Conservation (phyloP, 2,888 invertebrate genomes). For the Amphipyra berbera region DNA sequence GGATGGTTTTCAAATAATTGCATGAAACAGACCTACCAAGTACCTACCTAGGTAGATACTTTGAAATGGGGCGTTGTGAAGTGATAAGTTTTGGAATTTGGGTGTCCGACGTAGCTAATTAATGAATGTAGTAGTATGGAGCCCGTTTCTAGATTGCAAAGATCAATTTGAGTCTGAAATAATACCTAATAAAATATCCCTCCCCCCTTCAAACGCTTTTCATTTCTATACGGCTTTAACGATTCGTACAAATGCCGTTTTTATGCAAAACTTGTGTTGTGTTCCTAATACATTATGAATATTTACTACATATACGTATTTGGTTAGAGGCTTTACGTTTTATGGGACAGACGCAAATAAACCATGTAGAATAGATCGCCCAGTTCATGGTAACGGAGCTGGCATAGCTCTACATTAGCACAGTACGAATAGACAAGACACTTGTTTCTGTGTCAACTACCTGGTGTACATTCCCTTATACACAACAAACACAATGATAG, state of each 20-base stretch:
- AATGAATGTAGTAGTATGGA: too few relatives aligned
- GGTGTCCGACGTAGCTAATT: too few relatives aligned
- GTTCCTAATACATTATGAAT: neutral
- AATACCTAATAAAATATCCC: too few relatives aligned
- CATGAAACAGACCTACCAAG: too few relatives aligned
- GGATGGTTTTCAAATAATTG: too few relatives aligned
- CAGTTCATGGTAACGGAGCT: conserved; percentile 26
- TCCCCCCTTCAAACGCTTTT: too few relatives aligned
- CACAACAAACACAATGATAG: neutral
- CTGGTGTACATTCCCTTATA: conserved; percentile 24
- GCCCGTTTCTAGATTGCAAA: too few relatives aligned
- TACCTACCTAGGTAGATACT: too few relatives aligned
- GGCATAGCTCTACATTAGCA: conserved; percentile 12
- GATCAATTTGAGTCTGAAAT: too few relatives aligned
- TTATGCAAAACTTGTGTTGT: neutral
- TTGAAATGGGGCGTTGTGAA: too few relatives aligned
- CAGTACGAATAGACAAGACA: conserved; percentile 21
- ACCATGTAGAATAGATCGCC: conserved; percentile 12
- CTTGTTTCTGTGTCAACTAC: conserved; percentile 35
- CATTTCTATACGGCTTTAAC: too few relatives aligned
- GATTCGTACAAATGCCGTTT: neutral
- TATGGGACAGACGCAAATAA: conserved; percentile 6
- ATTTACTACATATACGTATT: neutral
- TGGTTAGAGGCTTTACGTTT: neutral
- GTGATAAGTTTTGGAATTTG: too few relatives aligned